phyloP scores from a whole-genome alignment of 2,888 invertebrate species.

The Caenorhabditis sp. region DNA sequence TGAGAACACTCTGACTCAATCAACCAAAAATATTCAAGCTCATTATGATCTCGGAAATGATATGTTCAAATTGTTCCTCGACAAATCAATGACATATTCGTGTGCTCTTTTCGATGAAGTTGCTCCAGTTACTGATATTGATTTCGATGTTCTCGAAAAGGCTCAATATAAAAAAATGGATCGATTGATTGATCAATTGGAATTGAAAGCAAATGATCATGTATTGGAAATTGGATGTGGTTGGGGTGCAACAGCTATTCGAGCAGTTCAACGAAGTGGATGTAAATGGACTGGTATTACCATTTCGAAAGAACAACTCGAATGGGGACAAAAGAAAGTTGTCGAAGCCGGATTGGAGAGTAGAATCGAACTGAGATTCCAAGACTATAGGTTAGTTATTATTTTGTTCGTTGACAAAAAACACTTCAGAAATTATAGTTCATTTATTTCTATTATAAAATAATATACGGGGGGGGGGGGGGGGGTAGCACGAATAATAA shows the following conservation, averaged over 20 bases:
- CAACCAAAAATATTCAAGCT: conserved; percentile 50
- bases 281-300: conserved; percentile 67
- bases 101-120: conserved; percentile 55
- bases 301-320: conserved; percentile 61
- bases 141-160: conserved; percentile 40
- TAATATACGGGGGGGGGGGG: too few species aligned
- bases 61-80: conserved; percentile 64
- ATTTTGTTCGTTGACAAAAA: too few species aligned
- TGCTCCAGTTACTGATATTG: conserved; percentile 29
- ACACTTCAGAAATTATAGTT: too few species aligned
- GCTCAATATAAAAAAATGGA: conserved; percentile 60
- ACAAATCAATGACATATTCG: conserved; percentile 63
- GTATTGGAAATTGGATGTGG: conserved; percentile 67
- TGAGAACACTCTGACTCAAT: conserved; percentile 54
- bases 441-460: too few species aligned
- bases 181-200: conserved; percentile 46
- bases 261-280: conserved; percentile 52
- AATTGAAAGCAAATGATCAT: conserved; percentile 49
- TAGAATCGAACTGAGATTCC: conserved; percentile 55
- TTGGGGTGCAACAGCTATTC: conserved; percentile 61
- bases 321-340: conserved; percentile 50
- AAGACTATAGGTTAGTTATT: conserved; percentile 57
- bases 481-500: too few species aligned
- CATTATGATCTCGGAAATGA: conserved; percentile 68
- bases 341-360: conserved; percentile 50